These are phyloP conservation scores for Danio aesculapii DNA, from an alignment of 2,797 vertebrate species.

Conservation along the genomic window DNA sequence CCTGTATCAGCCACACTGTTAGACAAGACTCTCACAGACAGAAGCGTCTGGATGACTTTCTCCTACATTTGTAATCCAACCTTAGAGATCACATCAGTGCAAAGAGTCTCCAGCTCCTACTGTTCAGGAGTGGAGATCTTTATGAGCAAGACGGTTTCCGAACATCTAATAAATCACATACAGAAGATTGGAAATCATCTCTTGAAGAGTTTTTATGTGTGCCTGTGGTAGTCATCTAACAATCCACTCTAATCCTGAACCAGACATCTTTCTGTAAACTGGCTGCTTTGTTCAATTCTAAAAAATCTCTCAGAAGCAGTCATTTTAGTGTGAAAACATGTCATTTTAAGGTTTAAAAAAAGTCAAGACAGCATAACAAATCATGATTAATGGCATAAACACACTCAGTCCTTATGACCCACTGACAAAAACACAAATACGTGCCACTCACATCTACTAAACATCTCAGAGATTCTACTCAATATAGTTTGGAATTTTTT, in stretches of 20 bases:
- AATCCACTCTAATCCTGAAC: not conserved
- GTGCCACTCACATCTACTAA: not conserved
- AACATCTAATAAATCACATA: constrained; percentile 8
- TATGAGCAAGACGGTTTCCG: not conserved
- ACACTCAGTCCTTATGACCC: constrained; percentile 11
- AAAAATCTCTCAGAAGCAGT: not conserved
- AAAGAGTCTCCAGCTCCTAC: not conserved
- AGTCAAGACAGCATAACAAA: constrained; percentile 43
- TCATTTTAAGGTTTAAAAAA: constrained; percentile 52
- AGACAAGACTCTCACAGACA: not conserved
- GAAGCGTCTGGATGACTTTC: not conserved
- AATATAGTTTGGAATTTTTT: not conserved
- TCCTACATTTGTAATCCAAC: not conserved
- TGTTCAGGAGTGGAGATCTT: not conserved
- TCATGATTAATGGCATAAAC: constrained; percentile 59
- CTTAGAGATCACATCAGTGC: not conserved
- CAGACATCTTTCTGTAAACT: not conserved
- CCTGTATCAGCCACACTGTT: not conserved
- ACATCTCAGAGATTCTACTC: constrained; percentile 31
- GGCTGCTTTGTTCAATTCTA: not conserved
- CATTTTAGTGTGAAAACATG: constrained; percentile 9
- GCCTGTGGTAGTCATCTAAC: constrained; percentile 1
- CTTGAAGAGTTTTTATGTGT: constrained; percentile 12
- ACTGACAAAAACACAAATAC: constrained; percentile 28
- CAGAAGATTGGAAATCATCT: not conserved